phyloP scores from a whole-genome alignment of 2,113 vertebrate genomes.

The Ardeotis arabs region DNA sequence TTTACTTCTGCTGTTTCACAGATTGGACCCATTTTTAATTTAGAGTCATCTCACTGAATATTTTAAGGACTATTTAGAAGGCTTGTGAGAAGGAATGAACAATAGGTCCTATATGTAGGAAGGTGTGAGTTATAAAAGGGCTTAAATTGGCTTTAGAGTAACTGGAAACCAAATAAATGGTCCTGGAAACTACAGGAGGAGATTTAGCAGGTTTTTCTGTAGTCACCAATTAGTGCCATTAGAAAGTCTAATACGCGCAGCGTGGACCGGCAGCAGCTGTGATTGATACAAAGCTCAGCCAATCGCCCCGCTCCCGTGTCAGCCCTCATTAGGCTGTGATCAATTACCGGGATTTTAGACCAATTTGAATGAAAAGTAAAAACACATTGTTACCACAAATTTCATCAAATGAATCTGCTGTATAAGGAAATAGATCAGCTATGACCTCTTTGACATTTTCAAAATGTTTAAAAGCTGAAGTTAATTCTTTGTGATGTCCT shows the following conservation, averaged over 20 bases:
- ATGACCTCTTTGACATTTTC: constrained; percentile 80
- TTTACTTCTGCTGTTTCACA: background rate
- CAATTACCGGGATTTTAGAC: constrained; percentile 55
- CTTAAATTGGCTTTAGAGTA: constrained; percentile 65
- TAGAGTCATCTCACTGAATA: constrained; percentile 32
- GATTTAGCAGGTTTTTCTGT: constrained; percentile 11
- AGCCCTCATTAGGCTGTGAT: constrained; percentile 66
- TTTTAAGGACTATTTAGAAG: constrained; percentile 18
- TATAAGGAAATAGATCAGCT: constrained; percentile 70
- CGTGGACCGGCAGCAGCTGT: constrained; percentile 37
- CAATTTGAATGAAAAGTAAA: constrained; percentile 67
- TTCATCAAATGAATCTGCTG: constrained; percentile 77
- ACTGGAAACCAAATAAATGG: constrained; percentile 63
- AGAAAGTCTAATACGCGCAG: constrained; percentile 20
- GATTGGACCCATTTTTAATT: constrained; percentile 44
- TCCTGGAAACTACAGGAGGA: constrained; percentile 34
- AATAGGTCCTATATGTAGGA: constrained; percentile 45
- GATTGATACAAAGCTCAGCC: constrained; percentile 66
- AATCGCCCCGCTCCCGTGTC: constrained; percentile 56
- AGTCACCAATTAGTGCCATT: constrained; percentile 65
- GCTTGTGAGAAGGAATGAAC: constrained; percentile 35
- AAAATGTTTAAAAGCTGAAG: constrained; percentile 82
- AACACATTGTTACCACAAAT: constrained; percentile 75
- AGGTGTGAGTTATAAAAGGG: constrained; percentile 63
- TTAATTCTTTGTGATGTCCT: constrained; percentile 80